Conservation (phyloP, 1,140 invertebrate genomes). For the Drosophila nikananu region DNA sequence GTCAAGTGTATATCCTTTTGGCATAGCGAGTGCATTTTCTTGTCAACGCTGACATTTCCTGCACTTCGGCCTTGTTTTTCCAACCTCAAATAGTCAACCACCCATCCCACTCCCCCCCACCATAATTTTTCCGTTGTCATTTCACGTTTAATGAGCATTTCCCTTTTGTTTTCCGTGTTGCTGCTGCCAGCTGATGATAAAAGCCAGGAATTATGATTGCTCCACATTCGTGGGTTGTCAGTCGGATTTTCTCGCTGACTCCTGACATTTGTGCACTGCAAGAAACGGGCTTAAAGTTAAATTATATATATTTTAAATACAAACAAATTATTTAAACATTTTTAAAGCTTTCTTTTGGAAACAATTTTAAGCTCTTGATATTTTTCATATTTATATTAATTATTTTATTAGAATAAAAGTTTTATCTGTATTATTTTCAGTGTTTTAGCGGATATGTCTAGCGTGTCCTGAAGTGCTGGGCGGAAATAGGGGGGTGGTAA, state of each 20-base stretch:
- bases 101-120: background rate
- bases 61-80: constrained; percentile 70
- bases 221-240: constrained; percentile 54
- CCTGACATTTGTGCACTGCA: background rate
- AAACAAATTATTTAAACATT: background rate
- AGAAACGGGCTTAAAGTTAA: background rate
- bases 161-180: constrained; percentile 57
- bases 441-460: background rate
- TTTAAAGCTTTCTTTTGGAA: background rate
- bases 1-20: constrained; percentile 78
- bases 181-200: constrained; percentile 51
- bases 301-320: background rate
- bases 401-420: background rate
- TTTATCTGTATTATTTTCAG: background rate
- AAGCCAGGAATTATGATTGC: constrained; percentile 73
- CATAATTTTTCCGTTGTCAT: constrained; percentile 44
- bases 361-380: background rate
- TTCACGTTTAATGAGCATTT: constrained; percentile 77
- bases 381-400: background rate
- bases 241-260: constrained; percentile 9
- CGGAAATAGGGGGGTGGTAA: constrained; percentile 4
- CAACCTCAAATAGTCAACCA: constrained; percentile 12
- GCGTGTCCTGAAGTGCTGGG: constrained; percentile 5
- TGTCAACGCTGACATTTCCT: constrained; percentile 81
- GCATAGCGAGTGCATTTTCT: constrained; percentile 78